A percentile compares a stretch with the other conserved stretches of the same genome.
These are phyloP conservation scores for Parapsyche elsis DNA, from an alignment of 1,140 invertebrate species.

Conservation along the genomic window DNA sequence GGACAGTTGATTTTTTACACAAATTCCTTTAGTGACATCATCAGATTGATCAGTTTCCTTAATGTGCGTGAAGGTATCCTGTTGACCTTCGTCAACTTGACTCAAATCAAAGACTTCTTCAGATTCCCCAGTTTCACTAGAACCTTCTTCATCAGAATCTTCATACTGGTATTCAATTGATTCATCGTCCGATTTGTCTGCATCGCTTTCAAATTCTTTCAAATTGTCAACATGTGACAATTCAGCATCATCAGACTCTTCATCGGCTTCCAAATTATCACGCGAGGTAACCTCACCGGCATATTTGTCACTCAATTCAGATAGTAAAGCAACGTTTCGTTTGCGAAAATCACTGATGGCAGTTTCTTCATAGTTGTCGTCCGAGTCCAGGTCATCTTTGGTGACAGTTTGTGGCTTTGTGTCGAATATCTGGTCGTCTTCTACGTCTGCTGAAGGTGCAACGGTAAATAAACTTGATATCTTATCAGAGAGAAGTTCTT, in stretches of 20 bases:
- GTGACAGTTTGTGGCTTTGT: conserved; percentile 67
- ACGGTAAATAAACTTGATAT: conserved; percentile 70
- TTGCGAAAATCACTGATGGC: conserved; percentile 72
- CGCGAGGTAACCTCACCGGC: conserved; percentile 75
- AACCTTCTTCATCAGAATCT: conserved; percentile 56
- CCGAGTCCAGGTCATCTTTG: conserved; percentile 64
- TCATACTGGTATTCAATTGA: conserved; percentile 60
- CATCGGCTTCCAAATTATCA: conserved; percentile 63
- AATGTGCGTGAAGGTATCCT: conserved; percentile 68
- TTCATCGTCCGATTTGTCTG: no score
- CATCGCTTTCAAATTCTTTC: conserved; percentile 51
- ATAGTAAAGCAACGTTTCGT: conserved; percentile 73
- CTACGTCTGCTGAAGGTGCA: conserved; percentile 67
- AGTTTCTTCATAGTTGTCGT: conserved; percentile 68
- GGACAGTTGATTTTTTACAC: conserved; percentile 79
- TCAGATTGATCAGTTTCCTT: conserved; percentile 68
- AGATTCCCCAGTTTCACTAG: conserved; percentile 58
- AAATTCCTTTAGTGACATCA: conserved; percentile 81
- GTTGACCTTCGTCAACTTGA: conserved; percentile 63
- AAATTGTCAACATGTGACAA: neutral
- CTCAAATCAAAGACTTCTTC: conserved; percentile 64
- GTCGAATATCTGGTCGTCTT: conserved; percentile 67
- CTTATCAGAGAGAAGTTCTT: conserved; percentile 68
- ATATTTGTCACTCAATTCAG: conserved; percentile 78
- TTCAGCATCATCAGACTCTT: conserved; percentile 46